Percentiles rank a stretch among this genome's conserved stretches.
These are phyloP conservation scores for Hetaerina titia DNA, from an alignment of 2,888 invertebrate genomes.

Conservation along the genomic window DNA sequence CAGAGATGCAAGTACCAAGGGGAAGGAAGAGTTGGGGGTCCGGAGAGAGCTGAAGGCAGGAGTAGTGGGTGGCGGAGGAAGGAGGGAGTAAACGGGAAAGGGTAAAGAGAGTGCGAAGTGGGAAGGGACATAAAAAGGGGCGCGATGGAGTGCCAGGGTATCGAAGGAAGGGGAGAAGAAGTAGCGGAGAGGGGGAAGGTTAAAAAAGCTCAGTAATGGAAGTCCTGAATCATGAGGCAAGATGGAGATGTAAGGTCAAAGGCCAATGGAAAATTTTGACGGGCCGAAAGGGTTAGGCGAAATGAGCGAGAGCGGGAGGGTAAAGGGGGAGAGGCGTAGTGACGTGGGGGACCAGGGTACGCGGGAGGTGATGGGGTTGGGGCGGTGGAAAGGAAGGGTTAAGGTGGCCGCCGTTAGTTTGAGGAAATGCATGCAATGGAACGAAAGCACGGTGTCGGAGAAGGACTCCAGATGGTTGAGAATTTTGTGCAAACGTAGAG, in stretches of 20 bases:
- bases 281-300: background rate
- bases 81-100: background rate
- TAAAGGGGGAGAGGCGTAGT: background rate
- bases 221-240: slow-evolving; percentile 35
- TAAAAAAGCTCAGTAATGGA: slow-evolving; percentile 70
- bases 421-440: background rate
- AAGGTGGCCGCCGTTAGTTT: background rate
- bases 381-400: background rate
- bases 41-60: background rate
- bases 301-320: background rate
- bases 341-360: background rate
- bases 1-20: background rate
- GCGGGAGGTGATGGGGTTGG: background rate
- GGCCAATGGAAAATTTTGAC: slow-evolving; percentile 55
- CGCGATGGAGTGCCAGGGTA: background rate
- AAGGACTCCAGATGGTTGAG: too few relatives aligned
- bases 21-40: background rate
- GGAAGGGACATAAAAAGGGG: background rate
- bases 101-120: background rate
- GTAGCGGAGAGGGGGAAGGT: slow-evolving; percentile 73
- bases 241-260: slow-evolving; percentile 45
- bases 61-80: background rate
- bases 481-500: too few relatives aligned
- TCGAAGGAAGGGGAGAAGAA: slow-evolving; percentile 6
- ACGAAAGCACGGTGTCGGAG: background rate